Evolutionary conservation across 1,140 invertebrate genomes (phyloP), one percentile per base, ranked within the genome.

Genomic region (Stegodyphus dumicola): DNA sequence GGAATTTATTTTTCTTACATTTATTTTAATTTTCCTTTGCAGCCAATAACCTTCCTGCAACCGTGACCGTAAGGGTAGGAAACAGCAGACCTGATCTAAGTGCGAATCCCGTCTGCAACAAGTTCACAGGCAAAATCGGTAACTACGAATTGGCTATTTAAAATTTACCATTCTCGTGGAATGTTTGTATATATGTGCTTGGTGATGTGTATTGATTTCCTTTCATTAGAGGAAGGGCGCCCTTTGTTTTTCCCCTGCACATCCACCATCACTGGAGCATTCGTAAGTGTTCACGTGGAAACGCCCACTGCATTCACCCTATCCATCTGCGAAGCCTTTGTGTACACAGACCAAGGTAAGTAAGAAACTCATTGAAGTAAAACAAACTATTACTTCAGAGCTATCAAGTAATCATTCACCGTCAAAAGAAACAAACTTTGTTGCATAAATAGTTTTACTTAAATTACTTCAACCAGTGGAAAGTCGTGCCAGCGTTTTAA

Each of bases 261-360:
- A 90, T 96, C 96, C 1, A 96, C 96, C 0, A 97, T 98, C 95
- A 95, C 96, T 0, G 96, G 96, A 6, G 96, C 96, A 13, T 98
- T 98, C 89, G 96, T 98, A 77, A 96, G 95, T 81, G 95, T 98
- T 0, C 96, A 98, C 89, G 90, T 98, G 71, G 96, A 98, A 91
- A 93, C 94, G 0, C 90, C 91, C 0, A 91, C 94, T 0, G 91
- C 92, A 5, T 92, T 92, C n/a, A 94, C 96, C 71, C 91, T 98
- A 6, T 97, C 96, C 0, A 95, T 98, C 18, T 98, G 96, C 90
- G 96, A 98, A 91, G 95, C 96, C 0, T 98, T 98, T 89, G 96
- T 98, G 13, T 98, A 98, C 89, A 98, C 97, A 0, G 96, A 98
- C 91, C 96, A 98, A 88, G 92, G 93, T 93, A 90, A 60, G 56